phyloP scores from a whole-genome alignment of 1,140 invertebrate genomes.

The Lucilia sericata region DNA sequence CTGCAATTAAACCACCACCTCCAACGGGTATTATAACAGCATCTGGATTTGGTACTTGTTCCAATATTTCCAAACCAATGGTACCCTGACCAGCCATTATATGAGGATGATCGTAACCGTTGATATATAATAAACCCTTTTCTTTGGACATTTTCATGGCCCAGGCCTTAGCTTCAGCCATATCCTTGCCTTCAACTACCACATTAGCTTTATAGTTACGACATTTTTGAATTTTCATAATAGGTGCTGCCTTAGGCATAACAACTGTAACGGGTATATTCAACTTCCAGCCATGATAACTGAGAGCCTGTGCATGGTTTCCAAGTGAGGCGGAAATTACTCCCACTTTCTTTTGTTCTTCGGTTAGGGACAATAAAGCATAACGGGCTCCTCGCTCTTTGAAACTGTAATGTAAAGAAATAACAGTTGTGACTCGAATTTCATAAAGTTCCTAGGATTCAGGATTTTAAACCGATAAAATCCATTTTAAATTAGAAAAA shows the following conservation, averaged over 20 bases:
- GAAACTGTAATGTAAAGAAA: constrained; percentile 73
- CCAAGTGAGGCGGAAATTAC: constrained; percentile 93
- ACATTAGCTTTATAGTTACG: constrained; percentile 86
- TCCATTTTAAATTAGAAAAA: no score
- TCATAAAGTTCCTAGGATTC: no score
- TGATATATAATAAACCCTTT: constrained; percentile 78
- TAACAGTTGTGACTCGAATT: no score
- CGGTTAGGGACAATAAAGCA: constrained; percentile 79
- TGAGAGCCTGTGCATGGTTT: constrained; percentile 90
- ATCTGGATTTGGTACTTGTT: constrained; percentile 83
- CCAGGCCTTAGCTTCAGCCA: constrained; percentile 85
- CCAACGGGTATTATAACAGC: constrained; percentile 88
- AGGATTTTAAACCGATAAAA: no score
- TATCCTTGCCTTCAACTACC: constrained; percentile 85
- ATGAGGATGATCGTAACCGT: constrained; percentile 90
- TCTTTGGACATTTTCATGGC: constrained; percentile 83
- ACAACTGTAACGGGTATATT: constrained; percentile 90
- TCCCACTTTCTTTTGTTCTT: constrained; percentile 79
- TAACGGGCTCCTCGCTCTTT: constrained; percentile 93
- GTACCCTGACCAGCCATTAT: constrained; percentile 95
- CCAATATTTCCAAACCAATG: constrained; percentile 90
- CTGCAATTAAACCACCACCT: constrained; percentile 90
- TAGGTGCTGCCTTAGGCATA: constrained; percentile 90
- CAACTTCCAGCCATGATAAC: constrained; percentile 87
- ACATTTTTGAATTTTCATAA: constrained; percentile 94